Percentiles rank a stretch among this genome's conserved stretches.
Evolutionary conservation across 1,140 invertebrate species (phyloP).

Genomic region (Stegodyphus dumicola): DNA sequence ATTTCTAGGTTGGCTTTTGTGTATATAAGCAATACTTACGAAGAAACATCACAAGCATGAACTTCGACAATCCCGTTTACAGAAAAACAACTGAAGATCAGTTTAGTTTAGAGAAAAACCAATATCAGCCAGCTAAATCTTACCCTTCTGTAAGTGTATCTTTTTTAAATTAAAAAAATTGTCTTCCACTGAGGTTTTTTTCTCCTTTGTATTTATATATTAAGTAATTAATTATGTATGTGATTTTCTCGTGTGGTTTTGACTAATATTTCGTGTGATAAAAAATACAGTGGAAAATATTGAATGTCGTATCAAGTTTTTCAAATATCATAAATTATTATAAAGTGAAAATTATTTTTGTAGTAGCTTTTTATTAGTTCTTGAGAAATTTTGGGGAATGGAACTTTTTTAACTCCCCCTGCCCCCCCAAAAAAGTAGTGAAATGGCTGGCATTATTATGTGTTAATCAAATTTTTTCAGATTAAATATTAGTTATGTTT

Average conservation of each 20-base stretch:
- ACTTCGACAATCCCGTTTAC: conserved; percentile 99
- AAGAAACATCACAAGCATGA: conserved; percentile 91
- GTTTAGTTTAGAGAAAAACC: conserved; percentile 69
- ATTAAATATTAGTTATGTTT: too few species aligned
- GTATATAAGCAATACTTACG: conserved; percentile 65
- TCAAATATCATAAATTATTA: neutral
- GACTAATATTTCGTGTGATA: neutral
- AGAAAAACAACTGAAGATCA: conserved; percentile 86
- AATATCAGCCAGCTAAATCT: conserved; percentile 63
- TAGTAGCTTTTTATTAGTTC: too few species aligned
- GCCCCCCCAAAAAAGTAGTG: too few species aligned
- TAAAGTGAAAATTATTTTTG: neutral
- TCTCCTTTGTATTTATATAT: neutral
- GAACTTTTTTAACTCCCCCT: too few species aligned
- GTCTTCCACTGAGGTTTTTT: neutral
- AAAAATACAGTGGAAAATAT: neutral
- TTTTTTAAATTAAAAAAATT: neutral
- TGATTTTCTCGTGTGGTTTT: neutral
- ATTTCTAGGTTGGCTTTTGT: conserved; percentile 51
- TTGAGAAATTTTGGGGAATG: too few species aligned
- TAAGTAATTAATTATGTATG: neutral
- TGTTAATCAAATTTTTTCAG: too few species aligned
- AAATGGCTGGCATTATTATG: too few species aligned
- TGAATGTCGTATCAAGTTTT: neutral
- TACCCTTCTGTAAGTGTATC: conserved; percentile 65